Evolutionary conservation across 2,888 invertebrate species (phyloP), one percentile per base, ranked within the genome.

Genomic region (Oegoconia quadripuncta): DNA sequence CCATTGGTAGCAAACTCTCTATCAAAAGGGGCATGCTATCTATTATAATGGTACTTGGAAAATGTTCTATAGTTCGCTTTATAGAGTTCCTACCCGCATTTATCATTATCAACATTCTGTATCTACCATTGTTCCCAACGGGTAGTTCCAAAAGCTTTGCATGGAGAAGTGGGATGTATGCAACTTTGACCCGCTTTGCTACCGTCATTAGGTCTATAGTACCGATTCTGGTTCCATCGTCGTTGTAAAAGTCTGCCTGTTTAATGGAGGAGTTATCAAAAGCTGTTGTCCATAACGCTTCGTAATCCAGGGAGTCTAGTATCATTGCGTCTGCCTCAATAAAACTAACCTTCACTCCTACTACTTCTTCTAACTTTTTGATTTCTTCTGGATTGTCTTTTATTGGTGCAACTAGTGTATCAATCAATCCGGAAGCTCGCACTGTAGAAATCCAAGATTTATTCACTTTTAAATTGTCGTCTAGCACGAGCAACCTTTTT

Each of bases 121-220:
- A 71, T 12, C 63, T 48, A 0, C 58, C 58, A 1, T 58, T 42
- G 0, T 16, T 22, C 0, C 70, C 29, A 0, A 70, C 56, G 0
- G 69, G 68, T 1, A 71, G 36, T 30, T 65, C 63, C 8, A 70
- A 5, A 0, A 64, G 48, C 32, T 66, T 70, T 2, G 56, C 45
- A 11, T 60, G 50, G 20, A 57, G 25, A 7, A 53, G 37, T 0
- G 60, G 60, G 5, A 64, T 37, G 1, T 61, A 46, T 0, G 58
- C 55, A 9, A 67, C 18, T 1, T 55, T 59, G 2, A 61, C 64
- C 8, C 43, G 41, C 35, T 46, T 62, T 25, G 40, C 48, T 31
- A 59, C 43, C 15, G 40, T 52, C 59, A 70, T 55, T 48, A 63
- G 52, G 4, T 65, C 57, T 6, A 67, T 54, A 0, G 35, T 35